A percentile compares a stretch with the other conserved stretches of the same genome.
Conservation (phyloP, 1,140 invertebrate genomes). For the Drosophila serrata region DNA sequence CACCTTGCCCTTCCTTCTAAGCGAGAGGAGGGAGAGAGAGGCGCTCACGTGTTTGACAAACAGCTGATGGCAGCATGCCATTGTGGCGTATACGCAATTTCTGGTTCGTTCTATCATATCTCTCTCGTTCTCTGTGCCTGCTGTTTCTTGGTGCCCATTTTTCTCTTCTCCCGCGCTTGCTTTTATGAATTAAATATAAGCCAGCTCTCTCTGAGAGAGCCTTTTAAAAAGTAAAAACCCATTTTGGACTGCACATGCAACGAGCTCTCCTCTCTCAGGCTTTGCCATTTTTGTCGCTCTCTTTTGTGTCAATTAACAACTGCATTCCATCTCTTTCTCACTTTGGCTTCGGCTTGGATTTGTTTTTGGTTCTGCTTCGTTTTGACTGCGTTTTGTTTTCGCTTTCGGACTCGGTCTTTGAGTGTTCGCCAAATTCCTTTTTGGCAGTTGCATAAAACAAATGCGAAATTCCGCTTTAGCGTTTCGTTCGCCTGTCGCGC, state of each 20-base stretch:
- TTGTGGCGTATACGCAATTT: conserved; percentile 45
- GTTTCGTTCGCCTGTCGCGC: conserved; percentile 11
- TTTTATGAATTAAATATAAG: conserved; percentile 74
- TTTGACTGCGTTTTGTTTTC: conserved; percentile 70
- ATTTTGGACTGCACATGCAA: conserved; percentile 28
- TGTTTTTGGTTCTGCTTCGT: conserved; percentile 75
- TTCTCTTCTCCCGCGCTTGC: conserved; percentile 11
- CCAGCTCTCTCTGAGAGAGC: conserved; percentile 29
- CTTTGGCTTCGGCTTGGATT: neutral
- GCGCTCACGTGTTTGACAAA: conserved; percentile 36
- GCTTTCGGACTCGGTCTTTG: no score
- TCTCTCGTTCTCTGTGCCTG: neutral
- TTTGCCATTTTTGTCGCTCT: conserved; percentile 2
- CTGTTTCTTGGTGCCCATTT: conserved; percentile 13
- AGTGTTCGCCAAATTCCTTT: conserved; percentile 55
- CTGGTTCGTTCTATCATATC: conserved; percentile 14
- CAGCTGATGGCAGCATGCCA: conserved; percentile 23
- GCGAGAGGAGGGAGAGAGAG: neutral
- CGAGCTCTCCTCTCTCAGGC: conserved; percentile 3
- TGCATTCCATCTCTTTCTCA: neutral
- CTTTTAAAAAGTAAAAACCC: conserved; percentile 65
- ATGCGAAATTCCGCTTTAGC: conserved; percentile 57
- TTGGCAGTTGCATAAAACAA: conserved; percentile 76
- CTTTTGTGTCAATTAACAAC: neutral
- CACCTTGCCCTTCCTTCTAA: neutral